Evolutionary conservation across 2,797 vertebrate species (phyloP).

Genomic region (Megaceryle alcyon): DNA sequence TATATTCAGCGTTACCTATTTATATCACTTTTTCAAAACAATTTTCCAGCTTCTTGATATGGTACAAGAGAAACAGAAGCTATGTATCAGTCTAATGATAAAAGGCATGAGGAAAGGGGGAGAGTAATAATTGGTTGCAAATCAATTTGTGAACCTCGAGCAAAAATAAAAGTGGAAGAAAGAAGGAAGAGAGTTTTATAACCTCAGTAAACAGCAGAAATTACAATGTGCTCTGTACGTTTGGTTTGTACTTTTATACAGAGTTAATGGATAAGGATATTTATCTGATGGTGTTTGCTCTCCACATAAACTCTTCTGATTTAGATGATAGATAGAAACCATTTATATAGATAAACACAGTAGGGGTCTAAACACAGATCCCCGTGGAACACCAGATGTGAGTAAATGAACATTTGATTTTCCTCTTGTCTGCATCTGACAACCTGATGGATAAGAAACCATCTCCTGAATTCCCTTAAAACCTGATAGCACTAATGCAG

Average conservation of each 20-base stretch:
- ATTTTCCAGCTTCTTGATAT: slow-evolving; percentile 43
- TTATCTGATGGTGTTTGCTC: slow-evolving; percentile 62
- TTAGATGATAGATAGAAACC: slow-evolving; percentile 82
- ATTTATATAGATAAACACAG: slow-evolving; percentile 82
- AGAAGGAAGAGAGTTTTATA: slow-evolving; percentile 9
- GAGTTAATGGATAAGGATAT: slow-evolving; percentile 28
- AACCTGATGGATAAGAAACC: slow-evolving; percentile 81
- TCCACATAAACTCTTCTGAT: slow-evolving; percentile 75
- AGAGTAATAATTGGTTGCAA: slow-evolving; percentile 51
- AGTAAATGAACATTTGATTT: slow-evolving; percentile 81
- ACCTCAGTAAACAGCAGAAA: slow-evolving; percentile 17
- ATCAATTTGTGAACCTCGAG: slow-evolving; percentile 46
- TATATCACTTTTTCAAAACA: slow-evolving; percentile 18
- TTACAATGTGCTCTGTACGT: neutral
- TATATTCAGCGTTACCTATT: slow-evolving; percentile 60
- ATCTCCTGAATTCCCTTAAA: slow-evolving; percentile 80
- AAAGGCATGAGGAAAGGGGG: slow-evolving; percentile 29
- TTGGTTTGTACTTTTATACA: slow-evolving; percentile 9
- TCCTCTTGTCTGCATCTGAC: slow-evolving; percentile 78
- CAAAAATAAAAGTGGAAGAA: slow-evolving; percentile 18
- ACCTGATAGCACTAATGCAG: slow-evolving; percentile 69
- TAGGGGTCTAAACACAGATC: slow-evolving; percentile 77
- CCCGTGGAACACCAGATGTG: slow-evolving; percentile 78
- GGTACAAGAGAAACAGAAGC: slow-evolving; percentile 13
- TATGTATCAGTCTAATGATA: slow-evolving; percentile 1